Percentiles rank a stretch among this genome's conserved stretches.
These are phyloP conservation scores for Tanytarsus gracilentus DNA, from an alignment of 2,888 invertebrate genomes.

Conservation along the genomic window DNA sequence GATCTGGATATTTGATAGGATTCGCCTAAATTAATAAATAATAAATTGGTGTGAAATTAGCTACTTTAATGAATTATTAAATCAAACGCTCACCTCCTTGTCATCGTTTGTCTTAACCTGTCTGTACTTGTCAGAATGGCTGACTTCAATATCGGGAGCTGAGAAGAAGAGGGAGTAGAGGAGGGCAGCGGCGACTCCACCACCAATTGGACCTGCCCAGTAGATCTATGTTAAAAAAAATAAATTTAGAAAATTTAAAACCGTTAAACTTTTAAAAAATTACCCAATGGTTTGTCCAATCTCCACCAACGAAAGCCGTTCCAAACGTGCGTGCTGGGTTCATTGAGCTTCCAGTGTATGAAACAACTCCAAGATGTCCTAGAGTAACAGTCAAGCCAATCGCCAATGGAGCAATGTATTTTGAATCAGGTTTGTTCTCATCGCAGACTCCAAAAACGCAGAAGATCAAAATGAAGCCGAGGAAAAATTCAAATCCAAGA, in stretches of 20 bases:
- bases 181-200: constrained; percentile 67
- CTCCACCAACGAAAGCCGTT: constrained; percentile 66
- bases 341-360: constrained; percentile 83
- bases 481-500: constrained; percentile 81
- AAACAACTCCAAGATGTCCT: constrained; percentile 76
- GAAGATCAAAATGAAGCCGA: constrained; percentile 78
- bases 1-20: constrained; percentile 21
- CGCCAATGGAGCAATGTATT: constrained; percentile 72
- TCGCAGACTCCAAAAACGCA: constrained; percentile 74
- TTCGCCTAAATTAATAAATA: neutral
- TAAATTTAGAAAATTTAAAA: neutral
- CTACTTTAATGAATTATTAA: neutral
- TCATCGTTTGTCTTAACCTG: constrained; percentile 46
- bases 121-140: constrained; percentile 42
- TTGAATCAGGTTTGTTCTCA: constrained; percentile 53
- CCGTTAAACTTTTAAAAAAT: constrained; percentile 34
- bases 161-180: constrained; percentile 61
- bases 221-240: constrained; percentile 51
- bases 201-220: constrained; percentile 80
- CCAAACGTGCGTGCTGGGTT: constrained; percentile 87
- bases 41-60: neutral
- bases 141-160: constrained; percentile 39
- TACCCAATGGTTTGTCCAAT: constrained; percentile 78
- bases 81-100: constrained; percentile 46
- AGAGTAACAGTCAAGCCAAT: constrained; percentile 80